Evolutionary conservation across 2,888 invertebrate genomes (phyloP), one percentile per base, ranked within the genome.

Genomic region (Pseudococcus viburni): DNA sequence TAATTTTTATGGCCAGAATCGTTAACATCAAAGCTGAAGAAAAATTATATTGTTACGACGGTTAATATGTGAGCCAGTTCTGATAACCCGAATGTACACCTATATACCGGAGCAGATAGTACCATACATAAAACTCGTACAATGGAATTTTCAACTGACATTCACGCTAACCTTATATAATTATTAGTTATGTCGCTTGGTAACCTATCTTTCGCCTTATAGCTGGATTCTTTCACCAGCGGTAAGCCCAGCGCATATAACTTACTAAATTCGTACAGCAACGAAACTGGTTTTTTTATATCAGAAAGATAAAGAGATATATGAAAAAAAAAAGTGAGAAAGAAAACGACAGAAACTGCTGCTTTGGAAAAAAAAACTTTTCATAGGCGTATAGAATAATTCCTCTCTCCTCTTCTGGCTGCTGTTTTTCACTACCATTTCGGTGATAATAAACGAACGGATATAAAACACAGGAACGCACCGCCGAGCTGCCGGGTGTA

Each of bases 81-180:
- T 64, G 64, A 64, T 64, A 64, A 64, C 64, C 64, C 19, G 64
- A 22, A 64, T 64, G 64, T 22, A 64, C 64, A 51, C 64, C 19
- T 22, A 22, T n/a, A 64, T n/a, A 64, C 5, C 15, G 17, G 59
- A 19, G 64, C 19, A 64, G 19, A 51, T 51, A 51, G 48, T 51
- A 51, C 12, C 48, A 33, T 15, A 51, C 42, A 42, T 42, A 42
- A 42, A 51, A 51, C 48, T 8, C 64, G 64, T 64, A 64, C 64
- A 64, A 64, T 64, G 64, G 64, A 64, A 64, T 64, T 64, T 64
- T 64, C 64, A 64, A 64, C 64, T 64, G 64, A 64, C 64, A 64
- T 64, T 64, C 64, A 64, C 64, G 64, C 64, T 64, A 5, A 19
- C 64, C 7, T 64, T 64, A 64, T 64, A 64, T 64, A 64, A 64